Percentiles rank a stretch among this genome's conserved stretches.
These are phyloP conservation scores for Cyphotilapia sp. DNA, from an alignment of 2,113 vertebrate species.

Conservation along the genomic window DNA sequence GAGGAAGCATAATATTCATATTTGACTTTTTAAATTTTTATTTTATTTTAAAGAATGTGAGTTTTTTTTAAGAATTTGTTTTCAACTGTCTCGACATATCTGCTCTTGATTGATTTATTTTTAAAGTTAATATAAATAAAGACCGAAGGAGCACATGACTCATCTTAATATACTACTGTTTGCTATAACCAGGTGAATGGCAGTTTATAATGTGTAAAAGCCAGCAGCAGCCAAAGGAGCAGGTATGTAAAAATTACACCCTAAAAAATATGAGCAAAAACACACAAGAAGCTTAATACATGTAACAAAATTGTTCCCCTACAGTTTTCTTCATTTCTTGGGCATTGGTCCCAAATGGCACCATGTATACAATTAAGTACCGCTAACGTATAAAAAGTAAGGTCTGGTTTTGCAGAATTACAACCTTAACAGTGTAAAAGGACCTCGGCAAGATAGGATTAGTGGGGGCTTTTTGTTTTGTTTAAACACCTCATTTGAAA, in stretches of 20 bases:
- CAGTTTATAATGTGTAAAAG: neutral
- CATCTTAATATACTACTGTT: neutral
- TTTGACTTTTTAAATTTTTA: neutral
- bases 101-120: neutral
- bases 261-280: neutral
- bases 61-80: neutral
- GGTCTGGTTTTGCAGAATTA: slow-evolving; percentile 8
- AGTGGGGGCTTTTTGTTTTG: neutral
- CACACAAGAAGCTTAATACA: neutral
- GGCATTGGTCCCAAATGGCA: neutral
- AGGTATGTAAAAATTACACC: neutral
- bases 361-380: neutral
- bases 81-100: neutral
- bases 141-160: neutral
- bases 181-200: neutral
- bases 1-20: neutral
- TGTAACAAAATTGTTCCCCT: neutral
- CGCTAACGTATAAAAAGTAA: neutral
- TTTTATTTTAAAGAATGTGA: neutral
- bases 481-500: neutral
- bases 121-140: neutral
- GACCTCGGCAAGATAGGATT: neutral
- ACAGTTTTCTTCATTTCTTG: neutral
- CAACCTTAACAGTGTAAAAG: neutral
- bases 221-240: neutral